These are phyloP conservation scores for Aphaenogaster floridana DNA, from an alignment of 1,140 invertebrate genomes.

Conservation along the genomic window DNA sequence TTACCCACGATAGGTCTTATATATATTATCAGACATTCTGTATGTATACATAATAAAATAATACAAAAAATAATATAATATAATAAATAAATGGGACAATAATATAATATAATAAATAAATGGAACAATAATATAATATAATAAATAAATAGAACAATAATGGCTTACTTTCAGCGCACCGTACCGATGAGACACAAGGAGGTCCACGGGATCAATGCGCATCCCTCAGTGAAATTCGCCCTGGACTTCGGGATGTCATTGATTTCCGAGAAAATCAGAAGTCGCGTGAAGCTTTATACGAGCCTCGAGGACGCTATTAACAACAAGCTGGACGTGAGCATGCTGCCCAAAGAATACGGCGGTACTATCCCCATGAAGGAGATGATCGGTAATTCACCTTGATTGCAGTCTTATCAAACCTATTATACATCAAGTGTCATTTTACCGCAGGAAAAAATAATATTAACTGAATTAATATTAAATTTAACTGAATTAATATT, in stretches of 20 bases:
- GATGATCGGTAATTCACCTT: slow-evolving; percentile 91
- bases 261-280: slow-evolving; percentile 94
- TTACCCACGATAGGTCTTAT: too few relatives aligned
- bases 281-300: slow-evolving; percentile 91
- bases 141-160: too few relatives aligned
- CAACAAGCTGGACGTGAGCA: slow-evolving; percentile 88
- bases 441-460: not conserved
- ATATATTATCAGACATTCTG: too few relatives aligned
- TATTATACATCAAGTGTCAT: not conserved
- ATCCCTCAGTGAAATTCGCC: slow-evolving; percentile 92
- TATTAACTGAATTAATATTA: not conserved
- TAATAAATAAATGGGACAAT: not conserved
- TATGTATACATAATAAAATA: too few relatives aligned
- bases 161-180: slow-evolving; percentile 89
- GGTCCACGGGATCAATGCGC: slow-evolving; percentile 93
- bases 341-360: slow-evolving; percentile 94
- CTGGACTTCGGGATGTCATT: slow-evolving; percentile 93
- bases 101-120: not conserved
- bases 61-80: too few relatives aligned
- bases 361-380: slow-evolving; percentile 93
- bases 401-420: not conserved
- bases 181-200: slow-evolving; percentile 95
- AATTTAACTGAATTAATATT: too few relatives aligned
- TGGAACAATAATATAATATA: not conserved
- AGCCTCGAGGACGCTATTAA: slow-evolving; percentile 88